Conservation (phyloP, 53 echinoderm and acorn worm genomes). For the Mesocentrotus franciscanus region DNA sequence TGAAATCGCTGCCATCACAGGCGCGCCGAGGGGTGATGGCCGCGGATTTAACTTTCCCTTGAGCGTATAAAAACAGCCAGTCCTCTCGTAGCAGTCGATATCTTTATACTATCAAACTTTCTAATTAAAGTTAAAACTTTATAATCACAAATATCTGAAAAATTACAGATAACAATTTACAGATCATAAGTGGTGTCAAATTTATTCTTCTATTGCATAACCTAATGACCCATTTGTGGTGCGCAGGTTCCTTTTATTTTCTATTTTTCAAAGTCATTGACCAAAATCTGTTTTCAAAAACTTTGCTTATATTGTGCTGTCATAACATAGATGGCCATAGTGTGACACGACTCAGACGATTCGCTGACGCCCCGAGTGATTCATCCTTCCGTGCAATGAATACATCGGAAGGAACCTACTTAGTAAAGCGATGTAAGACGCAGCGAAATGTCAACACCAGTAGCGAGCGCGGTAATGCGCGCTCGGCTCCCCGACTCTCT, state of each 20-base stretch:
- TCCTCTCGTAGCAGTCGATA: too few species aligned
- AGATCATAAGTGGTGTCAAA: too few species aligned
- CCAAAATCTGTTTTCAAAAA: constrained; percentile 11
- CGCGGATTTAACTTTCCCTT: too few species aligned
- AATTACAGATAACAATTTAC: too few species aligned
- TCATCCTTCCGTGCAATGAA: constrained; percentile 31
- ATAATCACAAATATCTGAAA: too few species aligned
- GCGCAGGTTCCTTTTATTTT: background rate
- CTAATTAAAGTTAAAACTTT: too few species aligned
- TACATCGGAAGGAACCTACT: constrained; percentile 58
- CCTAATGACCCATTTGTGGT: background rate
- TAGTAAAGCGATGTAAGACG: constrained; percentile 45
- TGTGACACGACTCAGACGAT: constrained; percentile 47
- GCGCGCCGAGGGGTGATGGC: too few species aligned
- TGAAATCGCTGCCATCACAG: too few species aligned
- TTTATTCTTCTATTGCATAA: background rate
- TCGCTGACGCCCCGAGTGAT: constrained; percentile 60
- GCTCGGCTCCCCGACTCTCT: background rate
- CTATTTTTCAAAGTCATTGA: constrained; percentile 13
- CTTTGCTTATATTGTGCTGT: constrained; percentile 43
- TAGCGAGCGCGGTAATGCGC: constrained; percentile 21
- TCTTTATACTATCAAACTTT: too few species aligned
- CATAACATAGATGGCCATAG: constrained; percentile 1
- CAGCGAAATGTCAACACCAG: constrained; percentile 63
- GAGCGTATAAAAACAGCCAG: too few species aligned